A percentile compares a stretch with the other conserved stretches of the same genome.
phyloP scores from a whole-genome alignment of 92 coral and sea anemone species.

The Isaurus tuberculatus region DNA sequence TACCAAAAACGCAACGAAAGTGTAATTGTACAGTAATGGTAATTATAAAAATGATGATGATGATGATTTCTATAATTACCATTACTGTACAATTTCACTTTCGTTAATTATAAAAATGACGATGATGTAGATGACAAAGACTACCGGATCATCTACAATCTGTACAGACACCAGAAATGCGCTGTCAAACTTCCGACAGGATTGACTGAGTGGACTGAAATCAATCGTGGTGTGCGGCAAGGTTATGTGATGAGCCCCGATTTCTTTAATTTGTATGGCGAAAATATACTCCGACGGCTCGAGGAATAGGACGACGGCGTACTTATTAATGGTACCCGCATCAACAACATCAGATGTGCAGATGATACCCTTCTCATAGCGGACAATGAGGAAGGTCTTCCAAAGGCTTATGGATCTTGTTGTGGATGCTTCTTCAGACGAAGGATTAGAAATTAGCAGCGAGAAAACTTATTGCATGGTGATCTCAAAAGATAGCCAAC shows the following conservation, averaged over 20 bases:
- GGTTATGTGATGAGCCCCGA: not conserved
- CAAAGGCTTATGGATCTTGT: not conserved
- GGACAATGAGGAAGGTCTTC: not conserved
- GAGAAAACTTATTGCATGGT: too few relatives aligned
- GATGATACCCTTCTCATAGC: conserved; percentile 3
- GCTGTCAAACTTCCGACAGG: too few relatives aligned
- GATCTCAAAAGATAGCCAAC: too few relatives aligned
- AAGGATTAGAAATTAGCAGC: not conserved
- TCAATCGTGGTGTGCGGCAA: not conserved
- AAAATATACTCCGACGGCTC: not conserved
- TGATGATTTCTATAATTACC: too few relatives aligned
- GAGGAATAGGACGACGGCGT: not conserved
- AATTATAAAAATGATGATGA: too few relatives aligned
- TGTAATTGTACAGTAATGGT: too few relatives aligned
- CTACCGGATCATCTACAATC: not conserved
- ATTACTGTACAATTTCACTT: too few relatives aligned
- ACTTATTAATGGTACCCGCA: not conserved
- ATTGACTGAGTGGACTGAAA: not conserved
- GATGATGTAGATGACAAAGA: not conserved
- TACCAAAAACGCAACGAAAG: too few relatives aligned
- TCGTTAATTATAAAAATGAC: too few relatives aligned
- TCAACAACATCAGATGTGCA: conserved; percentile 3
- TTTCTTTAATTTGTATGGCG: not conserved
- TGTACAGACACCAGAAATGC: not conserved
- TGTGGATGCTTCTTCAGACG: not conserved